A percentile compares a stretch with the other conserved stretches of the same genome.
Evolutionary conservation across 2,113 vertebrate genomes (phyloP).

Genomic region (Callipepla californica): DNA sequence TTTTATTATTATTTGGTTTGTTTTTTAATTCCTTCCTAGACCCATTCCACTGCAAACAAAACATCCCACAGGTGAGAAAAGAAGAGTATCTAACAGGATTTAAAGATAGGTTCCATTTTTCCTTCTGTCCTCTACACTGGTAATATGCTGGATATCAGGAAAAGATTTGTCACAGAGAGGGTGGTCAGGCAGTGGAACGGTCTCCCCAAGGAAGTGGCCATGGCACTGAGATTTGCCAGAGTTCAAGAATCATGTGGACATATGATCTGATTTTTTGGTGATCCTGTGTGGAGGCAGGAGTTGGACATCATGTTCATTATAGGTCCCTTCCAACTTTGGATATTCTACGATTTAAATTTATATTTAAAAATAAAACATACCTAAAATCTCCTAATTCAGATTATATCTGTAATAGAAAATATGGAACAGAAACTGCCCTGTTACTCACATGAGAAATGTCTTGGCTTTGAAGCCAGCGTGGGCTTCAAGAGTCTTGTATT

Average conservation of each 20-base stretch:
- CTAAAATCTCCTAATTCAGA: background rate
- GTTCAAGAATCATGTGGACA: too few species aligned
- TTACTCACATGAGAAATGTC: background rate
- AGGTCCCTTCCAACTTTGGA: too few species aligned
- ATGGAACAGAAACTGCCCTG: background rate
- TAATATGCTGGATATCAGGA: background rate
- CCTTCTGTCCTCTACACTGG: background rate
- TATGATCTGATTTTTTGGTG: too few species aligned
- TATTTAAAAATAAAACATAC: background rate
- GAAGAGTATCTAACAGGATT: background rate
- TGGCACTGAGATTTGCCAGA: too few species aligned
- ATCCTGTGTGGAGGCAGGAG: too few species aligned
- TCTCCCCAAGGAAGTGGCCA: too few species aligned
- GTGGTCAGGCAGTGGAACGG: too few species aligned
- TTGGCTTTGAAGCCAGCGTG: background rate
- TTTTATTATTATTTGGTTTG: background rate
- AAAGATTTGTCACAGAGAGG: too few species aligned
- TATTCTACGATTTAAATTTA: background rate
- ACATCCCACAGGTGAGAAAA: background rate
- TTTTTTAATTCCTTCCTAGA: background rate
- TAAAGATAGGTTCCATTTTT: background rate
- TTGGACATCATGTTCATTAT: too few species aligned
- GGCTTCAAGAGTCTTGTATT: background rate
- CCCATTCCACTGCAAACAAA: constrained; percentile 28
- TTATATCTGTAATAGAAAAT: constrained; percentile 2